Evolutionary conservation across 2,888 invertebrate species (phyloP).

Genomic region (Aelia acuminata): DNA sequence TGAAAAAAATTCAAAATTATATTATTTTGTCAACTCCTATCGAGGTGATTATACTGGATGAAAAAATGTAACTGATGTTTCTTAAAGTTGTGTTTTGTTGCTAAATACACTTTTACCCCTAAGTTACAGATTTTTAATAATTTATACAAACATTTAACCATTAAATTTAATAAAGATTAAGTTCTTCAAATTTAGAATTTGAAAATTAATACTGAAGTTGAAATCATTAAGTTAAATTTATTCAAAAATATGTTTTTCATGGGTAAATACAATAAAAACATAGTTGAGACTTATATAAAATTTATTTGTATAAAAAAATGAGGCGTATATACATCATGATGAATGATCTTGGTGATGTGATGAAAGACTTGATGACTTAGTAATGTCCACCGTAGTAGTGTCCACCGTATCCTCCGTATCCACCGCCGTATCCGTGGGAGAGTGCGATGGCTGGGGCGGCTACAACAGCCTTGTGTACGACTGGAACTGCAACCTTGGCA

Average conservation of each 20-base stretch:
- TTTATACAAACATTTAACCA: too few relatives aligned
- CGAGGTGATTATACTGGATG: too few relatives aligned
- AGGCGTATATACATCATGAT: slow-evolving; percentile 49
- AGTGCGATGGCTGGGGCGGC: slow-evolving; percentile 53
- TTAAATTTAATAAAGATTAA: too few relatives aligned
- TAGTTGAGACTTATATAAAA: slow-evolving; percentile 18
- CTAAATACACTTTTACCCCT: too few relatives aligned
- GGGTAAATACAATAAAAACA: background rate
- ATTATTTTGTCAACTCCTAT: too few relatives aligned
- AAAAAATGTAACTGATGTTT: too few relatives aligned
- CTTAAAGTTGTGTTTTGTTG: too few relatives aligned
- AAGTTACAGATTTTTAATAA: too few relatives aligned
- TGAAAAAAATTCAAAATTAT: too few relatives aligned
- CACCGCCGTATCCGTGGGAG: slow-evolving; percentile 47
- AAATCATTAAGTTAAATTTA: too few relatives aligned
- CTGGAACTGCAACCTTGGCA: slow-evolving; percentile 57
- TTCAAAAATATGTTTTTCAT: background rate
- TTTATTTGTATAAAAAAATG: slow-evolving; percentile 49
- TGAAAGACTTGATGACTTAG: slow-evolving; percentile 42
- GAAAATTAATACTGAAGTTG: too few relatives aligned
- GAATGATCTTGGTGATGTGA: slow-evolving; percentile 23
- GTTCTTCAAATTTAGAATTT: too few relatives aligned
- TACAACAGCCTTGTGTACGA: slow-evolving; percentile 27
- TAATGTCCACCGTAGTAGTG: slow-evolving; percentile 54
- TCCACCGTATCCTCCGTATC: slow-evolving; percentile 43